Evolutionary conservation across 2,113 vertebrate species (phyloP).

Genomic region (Campylomormyrus numenius): DNA sequence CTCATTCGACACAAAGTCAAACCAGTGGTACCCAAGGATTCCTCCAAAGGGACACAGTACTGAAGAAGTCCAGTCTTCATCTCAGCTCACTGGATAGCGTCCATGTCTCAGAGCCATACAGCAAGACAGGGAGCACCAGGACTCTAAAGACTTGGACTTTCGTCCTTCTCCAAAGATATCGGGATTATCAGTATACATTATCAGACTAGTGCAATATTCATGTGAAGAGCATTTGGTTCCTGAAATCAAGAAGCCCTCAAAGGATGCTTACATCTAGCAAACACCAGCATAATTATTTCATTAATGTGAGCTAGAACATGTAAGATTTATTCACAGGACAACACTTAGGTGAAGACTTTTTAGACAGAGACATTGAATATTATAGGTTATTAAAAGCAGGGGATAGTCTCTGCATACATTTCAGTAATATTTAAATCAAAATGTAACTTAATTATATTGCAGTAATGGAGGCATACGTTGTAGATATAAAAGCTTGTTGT

Average conservation of each 20-base stretch:
- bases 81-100: too few relatives aligned
- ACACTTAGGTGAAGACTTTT: background rate
- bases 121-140: too few relatives aligned
- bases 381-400: background rate
- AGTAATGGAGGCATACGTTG: background rate
- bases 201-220: too few relatives aligned
- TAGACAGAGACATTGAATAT: background rate
- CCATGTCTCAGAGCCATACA: too few relatives aligned
- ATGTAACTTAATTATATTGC: background rate
- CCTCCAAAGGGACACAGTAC: too few relatives aligned
- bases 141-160: too few relatives aligned
- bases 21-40: too few relatives aligned
- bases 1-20: too few relatives aligned
- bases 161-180: too few relatives aligned
- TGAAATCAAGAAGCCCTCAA: background rate
- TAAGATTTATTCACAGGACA: background rate
- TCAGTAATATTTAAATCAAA: background rate
- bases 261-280: background rate
- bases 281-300: background rate
- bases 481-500: background rate
- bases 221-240: background rate
- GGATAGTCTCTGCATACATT: background rate
- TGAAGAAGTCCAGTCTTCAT: too few relatives aligned
- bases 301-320: background rate
- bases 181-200: too few relatives aligned